These are phyloP conservation scores for Adelges cooleyi DNA, from an alignment of 1,140 invertebrate genomes.

Conservation along the genomic window DNA sequence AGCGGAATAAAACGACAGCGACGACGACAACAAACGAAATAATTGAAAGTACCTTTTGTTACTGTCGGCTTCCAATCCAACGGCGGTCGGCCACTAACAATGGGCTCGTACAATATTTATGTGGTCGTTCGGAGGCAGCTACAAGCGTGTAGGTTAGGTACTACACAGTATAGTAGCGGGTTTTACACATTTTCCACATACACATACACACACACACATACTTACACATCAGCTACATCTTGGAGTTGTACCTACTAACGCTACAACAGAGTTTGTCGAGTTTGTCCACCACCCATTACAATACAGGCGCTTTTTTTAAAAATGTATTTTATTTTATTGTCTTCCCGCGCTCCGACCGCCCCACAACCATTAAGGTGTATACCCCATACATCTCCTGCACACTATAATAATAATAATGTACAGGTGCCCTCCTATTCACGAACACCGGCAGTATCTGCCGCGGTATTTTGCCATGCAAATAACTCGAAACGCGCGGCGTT, in stretches of 20 bases:
- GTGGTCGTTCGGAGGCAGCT: slow-evolving; percentile 18
- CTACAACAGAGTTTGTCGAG: too few species aligned
- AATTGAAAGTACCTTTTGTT: slow-evolving; percentile 28
- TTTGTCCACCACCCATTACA: too few species aligned
- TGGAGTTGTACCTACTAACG: too few species aligned
- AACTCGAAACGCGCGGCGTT: slow-evolving; percentile 15
- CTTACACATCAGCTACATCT: too few species aligned
- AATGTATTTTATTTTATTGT: slow-evolving; percentile 20
- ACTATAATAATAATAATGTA: too few species aligned
- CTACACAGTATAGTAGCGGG: slow-evolving; percentile 1
- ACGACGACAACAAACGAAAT: slow-evolving; percentile 10
- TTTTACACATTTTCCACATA: slow-evolving; percentile 17
- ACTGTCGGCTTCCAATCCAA: slow-evolving; percentile 25
- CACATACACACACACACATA: too few species aligned
- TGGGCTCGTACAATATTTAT: slow-evolving; percentile 15
- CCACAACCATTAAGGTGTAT: too few species aligned
- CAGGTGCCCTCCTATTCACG: too few species aligned
- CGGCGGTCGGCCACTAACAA: neutral
- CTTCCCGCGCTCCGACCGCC: slow-evolving; percentile 8
- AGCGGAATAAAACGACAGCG: slow-evolving; percentile 13
- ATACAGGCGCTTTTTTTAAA: too few species aligned
- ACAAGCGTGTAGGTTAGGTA: too few species aligned
- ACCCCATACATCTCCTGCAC: too few species aligned
- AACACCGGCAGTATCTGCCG: neutral
- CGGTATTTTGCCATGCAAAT: slow-evolving; percentile 26